Evolutionary conservation across 1,140 invertebrate species (phyloP), one percentile per base, ranked within the genome.

Genomic region (Pogonomyrmex californicus): DNA sequence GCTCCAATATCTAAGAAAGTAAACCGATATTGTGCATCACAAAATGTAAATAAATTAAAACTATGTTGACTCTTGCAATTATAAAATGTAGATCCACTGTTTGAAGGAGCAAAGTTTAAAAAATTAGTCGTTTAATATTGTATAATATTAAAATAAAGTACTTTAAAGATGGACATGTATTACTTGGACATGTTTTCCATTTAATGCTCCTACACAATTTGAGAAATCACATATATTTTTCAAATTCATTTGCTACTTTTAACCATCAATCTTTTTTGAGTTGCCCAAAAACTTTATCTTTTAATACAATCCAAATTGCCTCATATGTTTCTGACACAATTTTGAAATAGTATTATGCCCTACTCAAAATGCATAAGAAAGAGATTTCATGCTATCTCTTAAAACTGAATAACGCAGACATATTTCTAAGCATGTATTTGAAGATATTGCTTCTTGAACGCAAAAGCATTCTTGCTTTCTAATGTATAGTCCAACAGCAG

Each of bases 71-170:
- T 6, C 44, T 49, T 70, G 3, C 49, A 70, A 33, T 49, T 70
- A 12, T 70, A 70, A 33, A 33, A 70, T 33, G 9, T 17, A 17
- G 66, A 70, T 70, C 66, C 66, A 70, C 66, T 70, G 41, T 68
- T 68, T 0, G 4, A 38, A 38, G 63, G 38, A 68, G 14, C 4
- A 1, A 30, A 14, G 2, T 68, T 44, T n/a, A 41, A 66, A 23
- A 66, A 44, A 66, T 44, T 41, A 23, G 10, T 41, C 2, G 7
- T 65, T 65, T 38, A 38, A 36, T 65, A 56, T 38, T n/a, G n/a
- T 5, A 56, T n/a, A 56, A n/a, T 14, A 62, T 41, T 65, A 17
- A 65, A 63, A 63, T 36, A 17, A 33, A 63, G 38, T 65, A n/a
- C 7, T 38, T 38, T 38, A 65, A 14, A 65, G 14, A 41, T 41